Base-by-base conservation (phyloP, 2,113 vertebrate genomes). In the Albula goreensis region DNA sequence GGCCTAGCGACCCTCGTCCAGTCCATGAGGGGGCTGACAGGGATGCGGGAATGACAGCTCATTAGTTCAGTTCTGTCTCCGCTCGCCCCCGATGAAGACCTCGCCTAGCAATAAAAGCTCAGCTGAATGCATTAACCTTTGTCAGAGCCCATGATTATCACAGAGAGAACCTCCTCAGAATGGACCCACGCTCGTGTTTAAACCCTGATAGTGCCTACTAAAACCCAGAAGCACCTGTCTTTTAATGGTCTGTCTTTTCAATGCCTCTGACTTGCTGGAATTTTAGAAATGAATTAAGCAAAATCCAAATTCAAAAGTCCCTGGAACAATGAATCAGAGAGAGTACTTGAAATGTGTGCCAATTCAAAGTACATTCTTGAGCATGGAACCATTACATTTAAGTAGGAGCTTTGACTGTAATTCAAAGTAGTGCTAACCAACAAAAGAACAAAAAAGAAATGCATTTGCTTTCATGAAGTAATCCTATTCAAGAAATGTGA, bases 111-210 rank as follows among this genome's bases (percentile, higher is more conserved):
- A 63, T 85, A 85, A 85, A 85, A 78, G 53, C 78, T 66, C 3
- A 31, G 10, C 57, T 63, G 85, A 85, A 85, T 85, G 78, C 56
- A 85, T 85, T 85, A 85, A 85, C 85, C 85, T 85, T 85, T 81
- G 51, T 51, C 10, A 41, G 83, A 15, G 25, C 51, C 25, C 53
- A 22, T 41, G 85, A 85, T 85, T 85, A 80, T 48, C 84, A 9
- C 77, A 12, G 31, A 78, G 3, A 19, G 78, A 85, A 80, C 57
- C 60, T 80, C 85, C 50, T 50, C 41, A 70, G 19, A 83, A 50
- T 22, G 15, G 48, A 57, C 3, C 48, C 60, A 60, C 8, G 52
- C 50, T 2, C 53, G 19, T 31, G 9, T 48, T 80, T 49, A 79
- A 79, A 49, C 15, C 78, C 31, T 22, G 25, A 78, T 49, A 50